Evolutionary conservation across 2,113 vertebrate species (phyloP), one percentile per base, ranked within the genome.

Genomic region (Vicugna pacos): DNA sequence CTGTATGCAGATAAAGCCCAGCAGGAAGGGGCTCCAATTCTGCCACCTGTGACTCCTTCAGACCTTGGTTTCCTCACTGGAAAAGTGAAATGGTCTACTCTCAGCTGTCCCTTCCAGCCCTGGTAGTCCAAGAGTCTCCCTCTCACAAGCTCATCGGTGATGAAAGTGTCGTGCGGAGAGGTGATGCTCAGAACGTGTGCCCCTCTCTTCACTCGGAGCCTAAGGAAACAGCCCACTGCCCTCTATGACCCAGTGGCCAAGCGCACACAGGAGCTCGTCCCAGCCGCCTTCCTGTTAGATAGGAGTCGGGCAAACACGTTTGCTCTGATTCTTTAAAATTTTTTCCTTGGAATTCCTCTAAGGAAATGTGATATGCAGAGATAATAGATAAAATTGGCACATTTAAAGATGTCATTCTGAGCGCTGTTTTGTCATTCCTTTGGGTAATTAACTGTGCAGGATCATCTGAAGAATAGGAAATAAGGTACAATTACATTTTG

Each of bases 281-380:
- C 32, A 65, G 73, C 35, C 5, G 12, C 91, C 95, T 98, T 97
- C 95, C 93, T 95, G 91, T 91, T 65, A 70, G 85, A 85, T 19
- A 91, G 67, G 75, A 77, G 50, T 42, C n/a, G 48, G 79, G 60
- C 85, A 97, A 93, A 95, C 81, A 91, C 1, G 0, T 79, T 96
- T 50, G 64, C 50, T 93, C 85, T 62, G 85, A 91, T 69, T 30
- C 73, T 96, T 75, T 72, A 75, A 91, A 89, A 48, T 54, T 86
- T 75, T 52, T 67, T 88, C 62, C 77, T 93, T 93, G 82, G 60
- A 85, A 92, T 89, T 94, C 83, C 90, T 87, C 85, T 91, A 91
- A 98, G 95, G 96, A 96, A 97, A 97, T 86, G 80, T 95, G 95
- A 97, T 94, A 79, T 52, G 52, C 72, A 84, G 75, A 90, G 95